Conservation (phyloP, 2,888 invertebrate genomes). For the Pharmacophagus antenor region DNA sequence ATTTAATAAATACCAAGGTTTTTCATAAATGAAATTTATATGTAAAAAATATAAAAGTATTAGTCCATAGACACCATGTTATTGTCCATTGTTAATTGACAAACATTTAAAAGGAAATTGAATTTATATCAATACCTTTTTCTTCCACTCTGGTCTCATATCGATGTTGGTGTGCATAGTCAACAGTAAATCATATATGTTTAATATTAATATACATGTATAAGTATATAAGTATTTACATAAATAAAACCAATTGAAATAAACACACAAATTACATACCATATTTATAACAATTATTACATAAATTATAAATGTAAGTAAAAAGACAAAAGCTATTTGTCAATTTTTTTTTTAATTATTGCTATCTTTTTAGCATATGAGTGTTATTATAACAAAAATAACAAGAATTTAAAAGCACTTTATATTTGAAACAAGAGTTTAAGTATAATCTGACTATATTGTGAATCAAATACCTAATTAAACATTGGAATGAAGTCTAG, state of each 20-base stretch:
- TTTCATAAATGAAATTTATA: not conserved
- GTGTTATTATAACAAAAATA: too few species aligned
- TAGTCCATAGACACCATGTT: conserved; percentile 18
- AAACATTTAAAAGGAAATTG: conserved; percentile 31
- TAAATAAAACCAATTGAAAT: not conserved
- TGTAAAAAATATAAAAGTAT: not conserved
- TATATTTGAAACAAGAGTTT: too few species aligned
- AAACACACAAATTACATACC: not conserved
- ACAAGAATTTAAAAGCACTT: too few species aligned
- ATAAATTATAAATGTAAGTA: not conserved
- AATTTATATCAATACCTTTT: conserved; percentile 58
- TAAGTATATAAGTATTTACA: too few species aligned
- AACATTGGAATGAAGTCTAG: too few species aligned
- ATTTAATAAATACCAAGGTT: not conserved
- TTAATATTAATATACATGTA: conserved; percentile 25
- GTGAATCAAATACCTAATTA: too few species aligned
- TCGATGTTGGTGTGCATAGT: conserved; percentile 71
- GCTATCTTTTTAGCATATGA: too few species aligned
- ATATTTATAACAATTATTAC: not conserved
- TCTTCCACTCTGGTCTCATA: conserved; percentile 76
- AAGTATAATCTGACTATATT: too few species aligned
- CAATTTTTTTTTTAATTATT: too few species aligned
- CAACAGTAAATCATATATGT: conserved; percentile 52
- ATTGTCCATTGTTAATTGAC: conserved; percentile 24
- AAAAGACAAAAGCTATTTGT: not conserved